phyloP scores from a whole-genome alignment of 2,113 vertebrate genomes.

The Phasianus colchicus region DNA sequence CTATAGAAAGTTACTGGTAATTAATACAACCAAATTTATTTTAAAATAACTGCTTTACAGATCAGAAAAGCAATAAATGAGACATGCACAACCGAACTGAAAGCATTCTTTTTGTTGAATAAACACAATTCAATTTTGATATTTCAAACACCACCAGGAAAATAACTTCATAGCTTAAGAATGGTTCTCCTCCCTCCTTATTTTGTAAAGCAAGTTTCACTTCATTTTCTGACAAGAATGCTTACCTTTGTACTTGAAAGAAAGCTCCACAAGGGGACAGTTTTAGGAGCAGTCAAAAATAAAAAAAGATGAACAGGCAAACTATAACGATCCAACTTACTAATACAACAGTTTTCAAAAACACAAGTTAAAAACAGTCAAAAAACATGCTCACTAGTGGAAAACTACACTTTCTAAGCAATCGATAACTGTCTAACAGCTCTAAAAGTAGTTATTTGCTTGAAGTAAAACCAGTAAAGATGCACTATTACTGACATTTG shows the following conservation, averaged over 20 bases:
- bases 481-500: neutral
- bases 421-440: neutral
- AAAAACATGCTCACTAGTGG: neutral
- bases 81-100: neutral
- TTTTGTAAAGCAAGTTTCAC: neutral
- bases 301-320: neutral
- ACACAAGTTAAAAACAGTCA: neutral
- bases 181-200: neutral
- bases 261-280: neutral
- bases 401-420: neutral
- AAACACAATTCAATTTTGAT: neutral
- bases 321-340: neutral
- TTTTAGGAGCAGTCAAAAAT: slow-evolving; percentile 14
- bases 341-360: slow-evolving; percentile 5
- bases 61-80: neutral
- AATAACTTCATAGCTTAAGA: neutral
- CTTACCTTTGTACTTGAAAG: slow-evolving; percentile 1
- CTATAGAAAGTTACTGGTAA: neutral
- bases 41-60: neutral
- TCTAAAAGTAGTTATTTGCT: neutral
- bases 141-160: neutral
- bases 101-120: neutral
- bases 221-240: neutral
- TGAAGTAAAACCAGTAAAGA: neutral
- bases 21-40: neutral